Evolutionary conservation across 2,888 invertebrate species (phyloP).

Genomic region (Dynastes tityus): DNA sequence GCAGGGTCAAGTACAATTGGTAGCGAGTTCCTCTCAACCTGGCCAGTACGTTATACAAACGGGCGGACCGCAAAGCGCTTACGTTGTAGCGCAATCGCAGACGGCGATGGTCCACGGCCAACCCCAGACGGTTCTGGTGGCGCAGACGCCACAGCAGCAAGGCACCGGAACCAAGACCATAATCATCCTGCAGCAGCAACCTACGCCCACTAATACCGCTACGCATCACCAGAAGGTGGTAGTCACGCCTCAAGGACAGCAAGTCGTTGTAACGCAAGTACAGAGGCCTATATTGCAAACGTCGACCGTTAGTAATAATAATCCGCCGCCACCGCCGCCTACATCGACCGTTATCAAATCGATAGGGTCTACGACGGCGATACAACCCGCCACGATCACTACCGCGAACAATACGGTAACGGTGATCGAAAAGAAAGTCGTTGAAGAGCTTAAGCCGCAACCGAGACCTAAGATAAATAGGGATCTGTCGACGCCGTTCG

Average conservation of each 20-base stretch:
- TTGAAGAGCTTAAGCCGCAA: slow-evolving; percentile 56
- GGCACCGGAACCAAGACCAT: slow-evolving; percentile 80
- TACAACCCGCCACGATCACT: slow-evolving; percentile 56
- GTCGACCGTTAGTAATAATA: slow-evolving; percentile 71
- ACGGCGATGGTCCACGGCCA: slow-evolving; percentile 76
- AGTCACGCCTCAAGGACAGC: slow-evolving; percentile 79
- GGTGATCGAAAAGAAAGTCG: slow-evolving; percentile 59
- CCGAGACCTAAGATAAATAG: slow-evolving; percentile 66
- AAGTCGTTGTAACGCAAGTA: slow-evolving; percentile 77
- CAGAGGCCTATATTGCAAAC: slow-evolving; percentile 73
- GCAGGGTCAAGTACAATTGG: slow-evolving; percentile 69
- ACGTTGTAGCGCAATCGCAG: slow-evolving; percentile 79
- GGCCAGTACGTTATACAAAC: slow-evolving; percentile 73
- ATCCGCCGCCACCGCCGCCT: slow-evolving; percentile 64
- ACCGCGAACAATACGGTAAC: slow-evolving; percentile 58
- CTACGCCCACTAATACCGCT: slow-evolving; percentile 66
- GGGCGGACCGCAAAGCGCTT: slow-evolving; percentile 75
- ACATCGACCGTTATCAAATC: slow-evolving; percentile 64
- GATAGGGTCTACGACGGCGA: slow-evolving; percentile 58
- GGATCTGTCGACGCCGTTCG: slow-evolving; percentile 73
- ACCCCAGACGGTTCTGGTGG: slow-evolving; percentile 77
- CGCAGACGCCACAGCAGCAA: slow-evolving; percentile 79
- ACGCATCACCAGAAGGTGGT: slow-evolving; percentile 75
- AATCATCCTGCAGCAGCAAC: slow-evolving; percentile 79
- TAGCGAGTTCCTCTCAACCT: slow-evolving; percentile 66